A percentile compares a stretch with the other conserved stretches of the same genome.
These are phyloP conservation scores for Thyatira batis DNA, from an alignment of 2,888 invertebrate genomes.

Conservation along the genomic window DNA sequence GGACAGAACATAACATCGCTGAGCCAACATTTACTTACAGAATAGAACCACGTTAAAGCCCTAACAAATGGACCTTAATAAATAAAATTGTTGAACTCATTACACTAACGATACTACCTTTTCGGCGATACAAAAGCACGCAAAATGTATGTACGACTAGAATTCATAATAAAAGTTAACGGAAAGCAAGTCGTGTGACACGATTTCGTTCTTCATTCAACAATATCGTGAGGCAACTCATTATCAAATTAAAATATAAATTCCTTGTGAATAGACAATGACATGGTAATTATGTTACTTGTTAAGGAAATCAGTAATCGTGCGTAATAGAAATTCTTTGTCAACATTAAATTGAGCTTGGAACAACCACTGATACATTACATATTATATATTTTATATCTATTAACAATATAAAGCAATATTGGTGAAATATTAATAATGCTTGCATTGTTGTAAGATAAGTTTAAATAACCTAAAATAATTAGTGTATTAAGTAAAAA, in stretches of 20 bases:
- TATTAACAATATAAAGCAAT: no score
- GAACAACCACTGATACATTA: no score
- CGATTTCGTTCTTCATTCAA: background rate
- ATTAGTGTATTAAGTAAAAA: no score
- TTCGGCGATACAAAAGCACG: background rate
- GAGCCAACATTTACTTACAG: background rate
- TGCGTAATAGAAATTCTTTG: background rate
- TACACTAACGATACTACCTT: background rate
- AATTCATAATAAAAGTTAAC: background rate
- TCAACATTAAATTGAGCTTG: background rate
- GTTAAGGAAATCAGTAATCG: background rate
- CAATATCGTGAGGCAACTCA: background rate
- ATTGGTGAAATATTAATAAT: no score
- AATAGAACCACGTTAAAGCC: background rate
- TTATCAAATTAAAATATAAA: background rate
- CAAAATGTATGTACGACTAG: background rate
- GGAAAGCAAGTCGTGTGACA: constrained; percentile 1
- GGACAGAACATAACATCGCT: no score
- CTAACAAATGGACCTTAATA: background rate
- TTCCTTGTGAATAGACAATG: background rate
- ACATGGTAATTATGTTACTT: background rate
- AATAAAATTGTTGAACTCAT: background rate
- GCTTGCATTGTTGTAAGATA: no score
- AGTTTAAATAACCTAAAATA: no score
- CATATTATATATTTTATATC: no score